Percentiles rank a stretch among this genome's conserved stretches.
These are phyloP conservation scores for Pollenia labialis DNA, from an alignment of 2,888 invertebrate genomes.

Conservation along the genomic window DNA sequence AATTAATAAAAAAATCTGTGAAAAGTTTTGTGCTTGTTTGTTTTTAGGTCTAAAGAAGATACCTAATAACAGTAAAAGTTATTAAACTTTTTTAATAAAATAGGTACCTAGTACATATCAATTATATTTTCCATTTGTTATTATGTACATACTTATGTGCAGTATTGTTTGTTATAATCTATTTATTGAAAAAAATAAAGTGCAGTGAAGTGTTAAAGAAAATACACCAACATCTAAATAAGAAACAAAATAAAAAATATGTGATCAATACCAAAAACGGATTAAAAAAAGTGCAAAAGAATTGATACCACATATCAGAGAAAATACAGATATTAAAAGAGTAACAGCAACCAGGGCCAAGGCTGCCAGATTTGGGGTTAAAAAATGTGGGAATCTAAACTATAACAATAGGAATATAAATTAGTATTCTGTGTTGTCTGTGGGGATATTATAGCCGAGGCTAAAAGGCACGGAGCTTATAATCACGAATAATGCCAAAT, in stretches of 20 bases:
- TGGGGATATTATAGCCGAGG: no score
- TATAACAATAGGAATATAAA: no score
- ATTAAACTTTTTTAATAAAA: no score
- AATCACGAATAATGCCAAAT: no score
- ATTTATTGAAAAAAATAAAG: conserved; percentile 30
- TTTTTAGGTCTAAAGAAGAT: no score
- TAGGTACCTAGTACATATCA: neutral
- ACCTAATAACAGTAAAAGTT: no score
- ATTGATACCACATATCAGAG: conserved; percentile 64
- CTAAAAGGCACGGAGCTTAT: no score
- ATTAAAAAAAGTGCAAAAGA: conserved; percentile 70
- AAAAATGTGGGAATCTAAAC: no score
- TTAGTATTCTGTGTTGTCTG: no score
- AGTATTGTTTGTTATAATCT: neutral
- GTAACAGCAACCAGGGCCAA: neutral
- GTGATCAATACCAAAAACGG: conserved; percentile 70
- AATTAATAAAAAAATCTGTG: no score
- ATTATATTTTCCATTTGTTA: conserved; percentile 35
- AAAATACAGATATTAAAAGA: conserved; percentile 40
- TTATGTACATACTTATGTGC: neutral
- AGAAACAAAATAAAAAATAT: conserved; percentile 47
- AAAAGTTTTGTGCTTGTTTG: no score
- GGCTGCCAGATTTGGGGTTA: no score
- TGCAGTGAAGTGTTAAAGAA: conserved; percentile 77
- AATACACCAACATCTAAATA: conserved; percentile 62